A percentile compares a stretch with the other conserved stretches of the same genome.
Evolutionary conservation across 2,113 vertebrate species (phyloP).

Genomic region (Menidia beryllina): DNA sequence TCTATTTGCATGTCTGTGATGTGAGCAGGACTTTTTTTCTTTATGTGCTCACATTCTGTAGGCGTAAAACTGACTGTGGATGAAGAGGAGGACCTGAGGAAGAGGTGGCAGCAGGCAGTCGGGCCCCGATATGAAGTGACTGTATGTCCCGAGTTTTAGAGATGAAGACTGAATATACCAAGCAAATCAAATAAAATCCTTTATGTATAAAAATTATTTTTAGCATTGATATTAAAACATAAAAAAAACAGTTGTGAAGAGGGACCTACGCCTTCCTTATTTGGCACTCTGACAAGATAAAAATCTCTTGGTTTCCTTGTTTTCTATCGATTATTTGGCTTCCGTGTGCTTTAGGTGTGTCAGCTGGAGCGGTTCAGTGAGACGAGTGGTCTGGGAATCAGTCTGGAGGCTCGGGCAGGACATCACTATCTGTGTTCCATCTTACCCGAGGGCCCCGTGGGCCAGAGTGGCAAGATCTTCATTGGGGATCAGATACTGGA

Average conservation of each 20-base stretch:
- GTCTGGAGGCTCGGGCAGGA: constrained; percentile 89
- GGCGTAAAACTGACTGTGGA: constrained; percentile 60
- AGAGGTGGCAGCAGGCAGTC: constrained; percentile 88
- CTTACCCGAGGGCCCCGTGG: constrained; percentile 91
- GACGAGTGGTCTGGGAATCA: constrained; percentile 91
- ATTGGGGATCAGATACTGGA: constrained; percentile 92
- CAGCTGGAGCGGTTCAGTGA: constrained; percentile 91
- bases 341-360: constrained; percentile 76
- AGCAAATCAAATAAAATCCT: neutral
- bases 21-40: constrained; percentile 12
- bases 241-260: neutral
- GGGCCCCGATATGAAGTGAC: constrained; percentile 88
- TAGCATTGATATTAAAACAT: too few species aligned
- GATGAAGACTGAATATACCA: neutral
- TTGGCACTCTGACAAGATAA: neutral
- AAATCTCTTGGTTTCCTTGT: neutral
- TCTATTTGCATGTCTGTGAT: constrained; percentile 7
- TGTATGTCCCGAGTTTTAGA: constrained; percentile 80
- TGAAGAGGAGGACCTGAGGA: constrained; percentile 76
- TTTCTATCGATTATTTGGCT: neutral
- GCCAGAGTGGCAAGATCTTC: constrained; percentile 86
- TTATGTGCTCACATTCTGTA: constrained; percentile 42
- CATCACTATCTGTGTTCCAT: constrained; percentile 93
- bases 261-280: neutral
- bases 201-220: too few species aligned